phyloP scores from a whole-genome alignment of 2,113 vertebrate species.

The Gracilinanus agilis region DNA sequence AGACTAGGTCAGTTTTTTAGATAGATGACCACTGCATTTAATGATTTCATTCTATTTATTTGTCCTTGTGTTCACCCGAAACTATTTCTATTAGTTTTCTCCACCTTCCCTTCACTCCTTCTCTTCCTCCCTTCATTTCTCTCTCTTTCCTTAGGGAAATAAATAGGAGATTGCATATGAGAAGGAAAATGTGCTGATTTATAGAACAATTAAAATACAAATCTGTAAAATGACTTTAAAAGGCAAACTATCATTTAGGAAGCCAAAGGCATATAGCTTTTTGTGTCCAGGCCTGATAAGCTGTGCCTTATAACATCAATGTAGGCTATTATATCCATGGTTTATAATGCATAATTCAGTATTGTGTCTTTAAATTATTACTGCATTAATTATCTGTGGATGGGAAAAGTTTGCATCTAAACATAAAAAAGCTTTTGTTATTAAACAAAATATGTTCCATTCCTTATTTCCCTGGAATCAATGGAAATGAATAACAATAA shows the following conservation, averaged over 20 bases:
- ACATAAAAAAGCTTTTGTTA: conserved; percentile 61
- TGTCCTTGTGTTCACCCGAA: not conserved
- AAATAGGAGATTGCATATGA: not conserved
- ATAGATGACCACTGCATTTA: conserved; percentile 11
- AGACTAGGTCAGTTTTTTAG: conserved; percentile 1
- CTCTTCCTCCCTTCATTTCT: too few relatives aligned
- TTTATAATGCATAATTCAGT: conserved; percentile 54
- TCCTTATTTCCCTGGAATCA: conserved; percentile 55
- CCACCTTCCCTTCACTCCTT: not conserved
- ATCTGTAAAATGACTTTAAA: conserved; percentile 44
- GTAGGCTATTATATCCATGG: conserved; percentile 50
- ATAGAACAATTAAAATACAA: conserved; percentile 55
- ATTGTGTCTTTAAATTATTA: conserved; percentile 60
- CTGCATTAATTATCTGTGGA: conserved; percentile 52
- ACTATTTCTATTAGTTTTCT: conserved; percentile 1
- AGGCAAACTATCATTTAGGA: conserved; percentile 47
- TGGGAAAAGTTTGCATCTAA: conserved; percentile 63
- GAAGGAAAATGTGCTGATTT: conserved; percentile 19
- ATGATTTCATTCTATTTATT: not conserved
- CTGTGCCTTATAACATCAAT: conserved; percentile 1
- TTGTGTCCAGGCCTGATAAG: not conserved
- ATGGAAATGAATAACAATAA: conserved; percentile 39
- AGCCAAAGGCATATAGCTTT: not conserved
- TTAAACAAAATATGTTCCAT: conserved; percentile 54
- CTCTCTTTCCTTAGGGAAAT: not conserved